Evolutionary conservation across 2,888 invertebrate genomes (phyloP), one percentile per base, ranked within the genome.

Genomic region (Sinhomidia bicolor): DNA sequence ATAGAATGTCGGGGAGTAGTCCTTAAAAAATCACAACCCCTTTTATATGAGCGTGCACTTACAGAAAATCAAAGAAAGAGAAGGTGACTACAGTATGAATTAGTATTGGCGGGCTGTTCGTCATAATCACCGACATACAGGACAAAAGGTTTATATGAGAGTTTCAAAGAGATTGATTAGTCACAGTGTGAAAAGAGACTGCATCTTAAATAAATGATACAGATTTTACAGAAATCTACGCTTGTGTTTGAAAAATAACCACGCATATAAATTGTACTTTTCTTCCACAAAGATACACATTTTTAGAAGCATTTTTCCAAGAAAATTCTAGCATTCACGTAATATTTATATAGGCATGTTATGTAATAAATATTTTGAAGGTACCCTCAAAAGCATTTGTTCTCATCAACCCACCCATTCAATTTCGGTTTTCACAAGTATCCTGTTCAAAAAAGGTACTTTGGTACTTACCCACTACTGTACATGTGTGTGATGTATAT

Each of bases 381-480:
- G 26, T 26, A 78, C 29, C 47, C 78, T 65, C 57, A 44, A 76
- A 74, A 78, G 57, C 41, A 74, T n/a, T 76, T 84, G 44, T 60
- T 76, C 84, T 47, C 78, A 68, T 78, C 78, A 78, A 71, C 32
- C 85, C 79, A 86, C 80, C 85, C 85, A 86, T 80, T 86, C 80
- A 86, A 86, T 86, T 86, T 85, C 51, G 41, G 80, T 51, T 71
- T 32, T 85, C 54, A 51, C 60, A 51, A 32, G 51, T 71, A 78
- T 85, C 85, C 85, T 79, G 78, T 36, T 60, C 62, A 85, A 51
- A 79, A 78, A 85, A 86, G 62, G 68, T 78, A 26, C 20, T 17
- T n/a, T 1, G 17, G 54, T 54, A 17, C 20, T 54, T 7, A 68
- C 32, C 29, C 82, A 82, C 9, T 68, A 65, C 54, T 29, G 62